Evolutionary conservation across 2,888 invertebrate genomes (phyloP), one percentile per base, ranked within the genome.

Genomic region (Coenonympha arcania): DNA sequence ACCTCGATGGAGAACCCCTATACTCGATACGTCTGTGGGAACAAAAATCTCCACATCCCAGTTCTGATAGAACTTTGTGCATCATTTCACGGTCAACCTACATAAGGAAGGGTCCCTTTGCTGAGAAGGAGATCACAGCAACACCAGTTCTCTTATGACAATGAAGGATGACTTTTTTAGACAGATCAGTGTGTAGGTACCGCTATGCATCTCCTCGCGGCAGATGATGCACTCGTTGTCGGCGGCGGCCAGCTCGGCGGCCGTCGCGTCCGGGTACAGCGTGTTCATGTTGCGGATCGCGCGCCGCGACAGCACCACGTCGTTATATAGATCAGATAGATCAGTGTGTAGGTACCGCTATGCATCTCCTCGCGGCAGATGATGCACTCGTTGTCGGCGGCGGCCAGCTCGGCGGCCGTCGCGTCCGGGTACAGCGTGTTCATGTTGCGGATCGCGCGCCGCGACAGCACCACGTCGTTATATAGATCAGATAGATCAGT

Each of bases 151-250:
- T n/a, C n/a, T n/a, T n/a, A n/a, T n/a, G n/a, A n/a, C n/a, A n/a
- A n/a, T n/a, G n/a, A n/a, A n/a, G n/a, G n/a, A n/a, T n/a, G n/a
- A n/a, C n/a, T n/a, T n/a, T n/a, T n/a, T n/a, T n/a, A n/a, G n/a
- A n/a, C n/a, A 6, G 6, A 11, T 3, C 11, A 36, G 11, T 13
- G 1, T 3, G 16, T 18, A 11, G 13, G 11, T 44, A 88, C 89
- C 88, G 22, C 88, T 87, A 48, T 89, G 88, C 93, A 94, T 94
- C 73, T 94, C 93, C 76, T 94, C 93, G 65, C 98, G 90, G 75
- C 99, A 99, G 66, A 99, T 99, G 65, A 99, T 99, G 81, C 99
- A 99, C 50, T 99, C 98, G 75, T 98, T 98, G 82, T 99, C 99
- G 0, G 95, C 95, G 11, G 94, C 92, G 20, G 92, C 91, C 15